These are phyloP conservation scores for Hepsetus odoe DNA, from an alignment of 2,113 vertebrate species.

Conservation along the genomic window DNA sequence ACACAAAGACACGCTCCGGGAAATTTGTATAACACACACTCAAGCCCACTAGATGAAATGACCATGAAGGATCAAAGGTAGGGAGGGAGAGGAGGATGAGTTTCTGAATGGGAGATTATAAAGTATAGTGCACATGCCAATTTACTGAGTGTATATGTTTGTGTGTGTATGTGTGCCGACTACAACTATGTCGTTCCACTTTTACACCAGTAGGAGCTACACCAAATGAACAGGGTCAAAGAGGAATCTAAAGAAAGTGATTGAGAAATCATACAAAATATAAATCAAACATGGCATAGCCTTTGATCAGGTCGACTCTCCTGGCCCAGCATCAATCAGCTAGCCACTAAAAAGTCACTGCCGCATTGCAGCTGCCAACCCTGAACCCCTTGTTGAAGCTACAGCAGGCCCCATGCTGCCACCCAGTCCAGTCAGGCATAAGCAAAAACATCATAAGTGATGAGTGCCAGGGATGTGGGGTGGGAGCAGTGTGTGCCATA, in stretches of 20 bases:
- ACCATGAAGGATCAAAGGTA: not conserved
- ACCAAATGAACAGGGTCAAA: not conserved
- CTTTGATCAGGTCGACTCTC: not conserved
- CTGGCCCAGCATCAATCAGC: too few relatives aligned
- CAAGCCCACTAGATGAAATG: not conserved
- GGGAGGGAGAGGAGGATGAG: not conserved
- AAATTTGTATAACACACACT: conserved; percentile 8
- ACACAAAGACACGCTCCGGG: not conserved
- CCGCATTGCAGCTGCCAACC: not conserved
- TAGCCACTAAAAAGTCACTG: too few relatives aligned
- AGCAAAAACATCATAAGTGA: conserved; percentile 46
- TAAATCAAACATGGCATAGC: not conserved
- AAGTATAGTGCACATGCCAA: not conserved
- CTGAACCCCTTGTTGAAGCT: not conserved
- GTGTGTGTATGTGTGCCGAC: not conserved
- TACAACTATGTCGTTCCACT: not conserved
- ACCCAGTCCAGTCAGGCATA: conserved; percentile 27
- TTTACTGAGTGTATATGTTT: not conserved
- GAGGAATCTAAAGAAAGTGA: not conserved
- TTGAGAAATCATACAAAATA: not conserved
- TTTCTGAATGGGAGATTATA: not conserved
- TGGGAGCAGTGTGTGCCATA: conserved; percentile 40
- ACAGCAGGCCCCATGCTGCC: conserved; percentile 15
- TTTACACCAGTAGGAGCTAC: not conserved
- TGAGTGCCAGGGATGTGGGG: conserved; percentile 40